phyloP scores from a whole-genome alignment of 2,888 invertebrate species.

The Eupithecia dodoneata region DNA sequence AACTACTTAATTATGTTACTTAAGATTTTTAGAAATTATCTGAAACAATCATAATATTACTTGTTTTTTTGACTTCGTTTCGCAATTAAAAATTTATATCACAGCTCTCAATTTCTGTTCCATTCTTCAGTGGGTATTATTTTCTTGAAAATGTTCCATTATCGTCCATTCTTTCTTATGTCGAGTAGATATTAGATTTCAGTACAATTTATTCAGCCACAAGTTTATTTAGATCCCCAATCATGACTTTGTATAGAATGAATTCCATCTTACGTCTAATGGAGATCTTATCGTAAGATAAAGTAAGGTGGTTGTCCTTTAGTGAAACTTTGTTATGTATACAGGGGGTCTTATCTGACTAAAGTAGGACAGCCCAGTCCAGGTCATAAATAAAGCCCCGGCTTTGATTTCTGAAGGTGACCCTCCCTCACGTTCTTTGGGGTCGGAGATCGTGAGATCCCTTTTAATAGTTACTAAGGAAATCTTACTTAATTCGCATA shows the following conservation, averaged over 20 bases:
- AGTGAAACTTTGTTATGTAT: constrained; percentile 76
- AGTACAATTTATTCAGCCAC: constrained; percentile 57
- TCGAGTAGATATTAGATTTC: constrained; percentile 49
- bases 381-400: constrained; percentile 78
- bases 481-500: constrained; percentile 75
- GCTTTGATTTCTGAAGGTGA: constrained; percentile 81
- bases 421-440: constrained; percentile 65
- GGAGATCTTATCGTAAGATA: constrained; percentile 78
- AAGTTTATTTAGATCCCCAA: constrained; percentile 58
- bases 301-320: constrained; percentile 74
- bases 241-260: constrained; percentile 51
- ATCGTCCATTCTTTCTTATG: constrained; percentile 31
- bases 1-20: constrained; percentile 10
- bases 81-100: constrained; percentile 2
- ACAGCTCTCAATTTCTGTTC: constrained; percentile 7
- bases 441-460: constrained; percentile 68
- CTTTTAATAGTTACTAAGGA: constrained; percentile 76
- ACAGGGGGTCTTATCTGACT: constrained; percentile 74
- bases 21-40: constrained; percentile 12
- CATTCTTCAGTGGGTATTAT: constrained; percentile 11
- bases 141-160: constrained; percentile 31
- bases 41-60: constrained; percentile 11
- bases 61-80: constrained; percentile 1
- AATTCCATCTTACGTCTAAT: constrained; percentile 78
- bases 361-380: constrained; percentile 67